Base-by-base conservation (phyloP, 53 echinoderm and acorn worm species). In the Apostichopus leukothele region DNA sequence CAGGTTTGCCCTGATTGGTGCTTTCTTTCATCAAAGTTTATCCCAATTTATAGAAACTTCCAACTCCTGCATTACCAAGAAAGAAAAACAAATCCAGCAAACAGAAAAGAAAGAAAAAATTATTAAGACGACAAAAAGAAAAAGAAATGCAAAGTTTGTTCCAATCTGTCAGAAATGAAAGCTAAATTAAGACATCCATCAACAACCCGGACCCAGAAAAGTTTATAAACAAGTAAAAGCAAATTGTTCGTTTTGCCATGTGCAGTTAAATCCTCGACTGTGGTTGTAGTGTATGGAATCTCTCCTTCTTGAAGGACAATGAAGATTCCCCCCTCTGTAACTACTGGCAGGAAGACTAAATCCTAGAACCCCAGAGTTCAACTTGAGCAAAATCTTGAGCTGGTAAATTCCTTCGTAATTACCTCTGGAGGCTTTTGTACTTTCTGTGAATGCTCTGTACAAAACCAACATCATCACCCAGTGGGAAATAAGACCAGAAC, bases 341-440 rank as follows among this genome's bases (percentile, higher is more conserved):
- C 60, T 55, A 23, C 81, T 26, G 26, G 9, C 81, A 55, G 81
- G 59, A 54, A 81, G 54, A 81, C 81, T 81, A 55, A 81, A 81
- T 21, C 71, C 57, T 53, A n/a, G 54, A 51, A 80, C 54, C 80
- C 71, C 71, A 81, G 59, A 81, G 81, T 81, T 81, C 21, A 81
- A 59, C 81, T 81, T 20, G 55, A 54, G 51, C 81, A 53, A 81
- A 51, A 21, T 23, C 59, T 55, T 53, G 18, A n/a, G 18, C 52
- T 81, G 18, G 16, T 81, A 81, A 81, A 81, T 81, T 81, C 81
- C 81, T 81, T 22, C 21, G 81, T 81, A 81, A 81, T 81, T 81
- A 81, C 81, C 59, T 81, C 59, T 54, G 81, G 25, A 81, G 81
- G 81, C 81, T 81, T n/a, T 81, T 81, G 81, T 59, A 81, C 81